Evolutionary conservation across 2,113 vertebrate genomes (phyloP), one percentile per base, ranked within the genome.

Genomic region (Phocoena phocoena): DNA sequence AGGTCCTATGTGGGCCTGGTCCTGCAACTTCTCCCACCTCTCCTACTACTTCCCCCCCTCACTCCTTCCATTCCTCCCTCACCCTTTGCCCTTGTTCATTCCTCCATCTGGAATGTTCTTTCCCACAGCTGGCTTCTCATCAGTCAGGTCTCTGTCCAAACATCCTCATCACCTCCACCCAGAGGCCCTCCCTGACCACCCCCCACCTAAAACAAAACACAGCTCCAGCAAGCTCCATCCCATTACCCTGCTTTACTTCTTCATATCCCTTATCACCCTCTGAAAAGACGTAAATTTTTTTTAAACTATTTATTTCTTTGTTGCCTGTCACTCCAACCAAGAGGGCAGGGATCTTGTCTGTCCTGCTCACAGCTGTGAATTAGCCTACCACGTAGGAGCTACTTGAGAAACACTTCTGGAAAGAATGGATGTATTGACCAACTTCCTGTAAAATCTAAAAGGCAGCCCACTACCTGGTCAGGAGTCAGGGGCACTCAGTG

Each of bases 401-500:
- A 15, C 63, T 26, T 47, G 62, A 84, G 63, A 82, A 63, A 77
- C 50, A 70, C 26, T n/a, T 93, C 44, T 18, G 62, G 47, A 38
- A 77, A 87, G 53, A 73, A 88, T 2, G 18, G 65, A 28, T 68
- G 28, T 71, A 38, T 2, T 0, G 4, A 84, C 84, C 21, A 15
- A 50, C 76, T 85, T 82, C 62, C 55, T 3, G 1, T 33, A 10
- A 55, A 17, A 90, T 36, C 65, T 28, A 85, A 81, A 92, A 80
- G 5, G 58, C 26, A 6, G 4, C 88, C 38, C 47, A 38, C 81
- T 44, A 55, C 47, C 85, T 74, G 55, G 47, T 65, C 31, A 2
- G 67, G 38, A 68, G 28, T n/a, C 12, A 0, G 0, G 31, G 38
- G 31, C 6, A 1, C 21, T 33, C 18, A 21, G 65, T 9, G 50